Conservation (phyloP, 2,113 vertebrate genomes). For the Tetrao urogallus region DNA sequence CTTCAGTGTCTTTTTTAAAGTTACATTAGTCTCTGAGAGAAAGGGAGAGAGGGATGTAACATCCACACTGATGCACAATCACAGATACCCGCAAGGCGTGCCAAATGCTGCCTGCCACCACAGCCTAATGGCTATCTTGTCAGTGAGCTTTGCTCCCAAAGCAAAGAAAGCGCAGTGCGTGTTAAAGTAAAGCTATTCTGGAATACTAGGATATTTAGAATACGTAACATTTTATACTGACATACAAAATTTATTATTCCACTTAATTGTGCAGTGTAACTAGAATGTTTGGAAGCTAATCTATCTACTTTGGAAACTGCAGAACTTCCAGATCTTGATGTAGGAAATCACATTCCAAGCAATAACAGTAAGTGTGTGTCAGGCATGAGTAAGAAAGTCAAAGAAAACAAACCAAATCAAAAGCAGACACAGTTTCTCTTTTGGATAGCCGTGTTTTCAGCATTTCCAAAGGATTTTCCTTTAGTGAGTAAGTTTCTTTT, state of each 20-base stretch:
- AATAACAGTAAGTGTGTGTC: rapidly evolving
- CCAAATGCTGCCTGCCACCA: rapidly evolving
- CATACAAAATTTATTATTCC: background rate
- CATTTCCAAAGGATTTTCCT: background rate
- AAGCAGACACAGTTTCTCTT: background rate
- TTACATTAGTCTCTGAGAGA: background rate
- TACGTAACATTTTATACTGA: background rate
- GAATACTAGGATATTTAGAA: background rate
- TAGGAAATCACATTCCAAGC: background rate
- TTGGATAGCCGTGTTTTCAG: background rate
- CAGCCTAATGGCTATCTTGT: background rate
- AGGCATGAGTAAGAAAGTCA: background rate
- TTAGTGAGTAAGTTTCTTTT: background rate
- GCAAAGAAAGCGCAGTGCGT: background rate
- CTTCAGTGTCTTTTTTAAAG: background rate
- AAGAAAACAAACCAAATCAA: background rate
- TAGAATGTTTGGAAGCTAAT: background rate
- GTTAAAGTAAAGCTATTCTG: background rate
- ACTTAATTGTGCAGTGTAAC: background rate
- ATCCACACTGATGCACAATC: background rate
- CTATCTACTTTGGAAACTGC: background rate
- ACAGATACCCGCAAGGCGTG: background rate
- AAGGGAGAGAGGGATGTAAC: background rate
- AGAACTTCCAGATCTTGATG: background rate
- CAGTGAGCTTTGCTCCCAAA: background rate